phyloP scores from a whole-genome alignment of 2,797 vertebrate species.

The Eleutherodactylus coqui region DNA sequence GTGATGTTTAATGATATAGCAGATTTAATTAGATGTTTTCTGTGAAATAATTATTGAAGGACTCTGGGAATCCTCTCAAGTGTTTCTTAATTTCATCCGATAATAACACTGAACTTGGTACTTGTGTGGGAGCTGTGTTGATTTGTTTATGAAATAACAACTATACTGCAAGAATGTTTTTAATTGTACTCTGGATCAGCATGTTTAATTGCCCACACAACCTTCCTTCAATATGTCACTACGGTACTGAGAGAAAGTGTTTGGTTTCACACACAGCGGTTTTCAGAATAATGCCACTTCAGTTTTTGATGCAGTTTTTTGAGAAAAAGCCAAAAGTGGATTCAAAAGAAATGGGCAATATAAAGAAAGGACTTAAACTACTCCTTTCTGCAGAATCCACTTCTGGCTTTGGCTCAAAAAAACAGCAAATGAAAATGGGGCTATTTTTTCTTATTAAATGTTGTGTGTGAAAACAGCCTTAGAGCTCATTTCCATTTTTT shows the following conservation, averaged over 20 bases:
- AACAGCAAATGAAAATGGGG: too few species aligned
- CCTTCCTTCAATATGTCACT: not conserved
- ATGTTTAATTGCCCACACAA: conserved; percentile 26
- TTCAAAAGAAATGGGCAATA: too few species aligned
- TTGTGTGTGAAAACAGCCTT: too few species aligned
- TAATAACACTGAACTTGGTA: conserved; percentile 41
- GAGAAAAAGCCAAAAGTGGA: too few species aligned
- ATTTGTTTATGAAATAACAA: conserved; percentile 49
- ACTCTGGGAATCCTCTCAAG: conserved; percentile 50
- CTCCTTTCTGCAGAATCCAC: too few species aligned
- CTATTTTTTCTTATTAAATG: too few species aligned
- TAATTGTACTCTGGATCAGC: conserved; percentile 30
- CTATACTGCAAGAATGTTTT: conserved; percentile 18
- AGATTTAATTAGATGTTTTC: conserved; percentile 52
- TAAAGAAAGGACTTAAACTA: too few species aligned
- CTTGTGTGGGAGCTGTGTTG: conserved; percentile 34
- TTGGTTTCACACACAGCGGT: too few species aligned
- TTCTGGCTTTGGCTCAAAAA: too few species aligned
- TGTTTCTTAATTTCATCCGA: conserved; percentile 48
- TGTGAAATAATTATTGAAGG: conserved; percentile 52
- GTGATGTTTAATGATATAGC: conserved; percentile 41
- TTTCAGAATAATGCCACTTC: too few species aligned
- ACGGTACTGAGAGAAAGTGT: not conserved
- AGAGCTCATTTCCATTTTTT: too few species aligned
- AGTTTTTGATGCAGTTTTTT: too few species aligned